Base-by-base conservation (phyloP, 2,797 vertebrate species). In the Microctenopoma stevenorrisi region DNA sequence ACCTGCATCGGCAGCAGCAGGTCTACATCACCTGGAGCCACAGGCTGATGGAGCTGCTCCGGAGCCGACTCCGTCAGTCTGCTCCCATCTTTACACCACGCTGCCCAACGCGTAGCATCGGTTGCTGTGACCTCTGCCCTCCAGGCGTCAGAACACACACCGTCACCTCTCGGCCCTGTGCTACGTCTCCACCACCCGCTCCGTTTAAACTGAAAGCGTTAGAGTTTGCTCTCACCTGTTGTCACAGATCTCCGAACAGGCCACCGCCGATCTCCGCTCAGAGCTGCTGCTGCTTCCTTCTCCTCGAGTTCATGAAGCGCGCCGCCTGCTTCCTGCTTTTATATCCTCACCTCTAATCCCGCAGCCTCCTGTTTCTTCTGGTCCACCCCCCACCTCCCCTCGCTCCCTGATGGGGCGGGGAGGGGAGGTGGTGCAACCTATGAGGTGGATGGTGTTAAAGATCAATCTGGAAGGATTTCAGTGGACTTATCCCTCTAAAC, bases 341-440 rank as follows among this genome's bases (percentile, higher is more conserved):
- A 93, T 93, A 93, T 11, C 54, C 30, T 9, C 58, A 49, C 40
- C 60, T 9, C 50, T 93, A 91, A 92, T 93, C 78, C 48, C 11
- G 33, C 33, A 61, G 70, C 79, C 69, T 73, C 72, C 71, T 76
- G 76, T n/a, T n/a, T n/a, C n/a, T n/a, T n/a, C n/a, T n/a, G n/a
- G n/a, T n/a, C n/a, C 44, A 2, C 53, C 30, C 3, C 51, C 26
- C 56, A 18, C 22, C n/a, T n/a, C n/a, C 33, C 57, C 56, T 26
- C 14, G 38, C 12, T n/a, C n/a, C n/a, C n/a, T n/a, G n/a, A n/a
- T n/a, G n/a, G n/a, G n/a, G n/a, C n/a, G n/a, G n/a, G n/a, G n/a
- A n/a, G 56, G 49, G 1, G 4, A 18, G 15, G 44, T 33, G 30
- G 30, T 33, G 30, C 30, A 33, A 33, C 30, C 30, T 22, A 0